Conservation (phyloP, 2,797 vertebrate genomes). For the Dromococcyx pavoninus region DNA sequence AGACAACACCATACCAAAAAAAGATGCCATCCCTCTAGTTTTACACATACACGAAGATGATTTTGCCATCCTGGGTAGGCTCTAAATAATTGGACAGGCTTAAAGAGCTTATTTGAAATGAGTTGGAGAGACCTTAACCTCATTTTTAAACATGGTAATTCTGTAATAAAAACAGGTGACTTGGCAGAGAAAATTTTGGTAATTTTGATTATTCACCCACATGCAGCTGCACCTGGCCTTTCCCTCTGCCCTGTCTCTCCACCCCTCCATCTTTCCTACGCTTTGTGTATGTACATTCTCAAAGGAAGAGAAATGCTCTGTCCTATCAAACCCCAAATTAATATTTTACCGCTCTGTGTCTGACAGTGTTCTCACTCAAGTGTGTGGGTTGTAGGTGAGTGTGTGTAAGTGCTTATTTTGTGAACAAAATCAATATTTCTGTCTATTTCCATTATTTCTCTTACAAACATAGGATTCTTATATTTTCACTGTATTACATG, state of each 20-base stretch:
- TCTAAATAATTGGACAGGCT: neutral
- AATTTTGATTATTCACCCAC: neutral
- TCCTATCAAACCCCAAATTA: neutral
- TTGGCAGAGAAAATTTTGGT: neutral
- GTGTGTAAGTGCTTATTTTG: neutral
- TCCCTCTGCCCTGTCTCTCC: rapidly evolving
- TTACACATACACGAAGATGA: neutral
- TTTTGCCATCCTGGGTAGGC: neutral
- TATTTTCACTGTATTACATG: neutral
- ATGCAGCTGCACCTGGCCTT: neutral
- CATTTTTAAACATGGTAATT: neutral
- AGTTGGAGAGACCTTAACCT: neutral
- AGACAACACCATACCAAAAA: neutral
- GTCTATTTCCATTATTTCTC: neutral
- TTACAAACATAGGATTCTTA: neutral
- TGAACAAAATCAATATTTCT: neutral
- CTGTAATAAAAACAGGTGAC: neutral
- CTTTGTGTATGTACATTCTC: neutral
- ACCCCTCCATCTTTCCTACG: neutral
- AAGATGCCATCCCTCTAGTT: neutral
- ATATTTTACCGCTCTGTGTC: neutral
- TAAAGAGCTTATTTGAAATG: neutral
- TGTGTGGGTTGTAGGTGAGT: neutral
- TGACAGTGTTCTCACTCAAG: neutral
- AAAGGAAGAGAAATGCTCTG: neutral